Conservation (phyloP, 2,888 invertebrate species). For the Nymphalis urticae region DNA sequence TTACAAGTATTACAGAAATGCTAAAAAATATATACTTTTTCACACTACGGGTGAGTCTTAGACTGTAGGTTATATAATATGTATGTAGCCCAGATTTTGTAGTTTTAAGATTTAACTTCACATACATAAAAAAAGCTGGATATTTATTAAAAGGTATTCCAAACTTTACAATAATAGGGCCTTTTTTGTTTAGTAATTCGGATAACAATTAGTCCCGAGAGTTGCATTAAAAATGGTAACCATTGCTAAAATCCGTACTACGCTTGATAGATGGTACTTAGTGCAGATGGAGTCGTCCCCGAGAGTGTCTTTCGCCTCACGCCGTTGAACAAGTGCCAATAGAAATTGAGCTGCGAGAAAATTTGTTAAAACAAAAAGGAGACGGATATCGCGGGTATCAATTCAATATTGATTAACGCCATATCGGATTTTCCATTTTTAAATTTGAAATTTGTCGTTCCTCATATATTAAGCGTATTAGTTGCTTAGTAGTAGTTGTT, state of each 20-base stretch:
- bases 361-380: slow-evolving; percentile 36
- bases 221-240: slow-evolving; percentile 61
- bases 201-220: slow-evolving; percentile 57
- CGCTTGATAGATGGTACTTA: slow-evolving; percentile 74
- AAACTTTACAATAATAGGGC: slow-evolving; percentile 10
- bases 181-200: slow-evolving; percentile 51
- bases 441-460: neutral
- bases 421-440: slow-evolving; percentile 3
- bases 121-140: too few species aligned
- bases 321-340: slow-evolving; percentile 75
- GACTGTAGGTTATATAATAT: too few species aligned
- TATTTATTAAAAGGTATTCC: neutral
- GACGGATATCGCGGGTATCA: neutral
- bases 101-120: too few species aligned
- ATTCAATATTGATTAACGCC: slow-evolving; percentile 4
- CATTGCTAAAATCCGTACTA: slow-evolving; percentile 64
- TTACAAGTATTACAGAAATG: too few species aligned
- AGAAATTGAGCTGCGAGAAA: slow-evolving; percentile 52
- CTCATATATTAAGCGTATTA: too few species aligned
- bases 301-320: slow-evolving; percentile 69
- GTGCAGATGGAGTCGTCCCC: slow-evolving; percentile 74
- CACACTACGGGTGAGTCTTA: too few species aligned
- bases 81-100: too few species aligned
- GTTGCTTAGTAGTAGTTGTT: neutral
- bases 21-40: too few species aligned